phyloP scores from a whole-genome alignment of 23 tunicate genomes.

The Halocynthia roretzi region DNA sequence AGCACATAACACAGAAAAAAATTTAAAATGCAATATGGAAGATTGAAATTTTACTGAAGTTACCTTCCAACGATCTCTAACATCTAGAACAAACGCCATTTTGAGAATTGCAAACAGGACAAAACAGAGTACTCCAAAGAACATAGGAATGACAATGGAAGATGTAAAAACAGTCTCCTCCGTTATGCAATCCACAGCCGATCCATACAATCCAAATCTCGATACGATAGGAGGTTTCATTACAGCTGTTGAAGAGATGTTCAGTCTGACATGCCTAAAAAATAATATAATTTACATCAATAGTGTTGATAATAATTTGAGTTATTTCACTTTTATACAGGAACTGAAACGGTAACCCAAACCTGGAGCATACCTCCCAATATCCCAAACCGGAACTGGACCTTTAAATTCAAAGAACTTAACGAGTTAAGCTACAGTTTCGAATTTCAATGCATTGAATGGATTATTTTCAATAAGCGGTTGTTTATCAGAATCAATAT shows the following conservation, averaged over 20 bases:
- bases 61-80: conserved; percentile 81
- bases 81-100: conserved; percentile 20
- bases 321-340: too few species aligned
- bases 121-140: neutral
- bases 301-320: neutral
- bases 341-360: neutral
- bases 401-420: neutral
- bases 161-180: neutral
- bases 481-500: too few species aligned
- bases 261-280: conserved; percentile 44
- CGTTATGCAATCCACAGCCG: conserved; percentile 41
- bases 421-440: too few species aligned
- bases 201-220: conserved; percentile 57
- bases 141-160: conserved; percentile 30
- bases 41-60: neutral
- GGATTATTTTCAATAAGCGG: too few species aligned
- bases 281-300: neutral
- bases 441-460: too few species aligned
- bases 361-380: neutral
- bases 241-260: conserved; percentile 49
- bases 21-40: neutral
- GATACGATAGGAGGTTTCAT: conserved; percentile 50
- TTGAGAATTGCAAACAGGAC: neutral
- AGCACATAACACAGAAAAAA: too few species aligned
- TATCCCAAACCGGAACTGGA: neutral